Percentiles rank a stretch among this genome's conserved stretches.
Conservation (phyloP, 2,113 vertebrate genomes). For the Neomonachus schauinslandi region DNA sequence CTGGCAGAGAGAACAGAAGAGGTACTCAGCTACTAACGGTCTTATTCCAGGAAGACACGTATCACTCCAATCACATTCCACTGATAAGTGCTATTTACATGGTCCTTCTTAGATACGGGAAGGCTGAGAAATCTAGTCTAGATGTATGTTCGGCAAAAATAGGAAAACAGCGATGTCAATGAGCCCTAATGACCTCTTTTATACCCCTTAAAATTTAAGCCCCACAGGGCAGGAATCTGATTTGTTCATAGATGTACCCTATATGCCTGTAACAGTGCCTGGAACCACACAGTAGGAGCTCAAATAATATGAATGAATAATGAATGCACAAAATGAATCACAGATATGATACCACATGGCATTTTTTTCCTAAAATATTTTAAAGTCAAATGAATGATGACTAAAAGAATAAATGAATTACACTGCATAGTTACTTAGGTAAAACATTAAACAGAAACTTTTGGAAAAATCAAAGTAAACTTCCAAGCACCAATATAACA, state of each 20-base stretch:
- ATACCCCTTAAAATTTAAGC: not conserved
- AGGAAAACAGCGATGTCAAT: not conserved
- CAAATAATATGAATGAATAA: slow-evolving; percentile 17
- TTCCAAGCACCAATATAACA: not conserved
- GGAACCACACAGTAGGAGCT: not conserved
- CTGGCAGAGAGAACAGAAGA: not conserved
- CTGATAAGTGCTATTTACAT: not conserved
- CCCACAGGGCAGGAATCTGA: not conserved
- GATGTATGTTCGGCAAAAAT: not conserved
- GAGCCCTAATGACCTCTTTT: not conserved
- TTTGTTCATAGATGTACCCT: not conserved
- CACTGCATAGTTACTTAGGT: not conserved
- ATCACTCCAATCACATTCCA: not conserved
- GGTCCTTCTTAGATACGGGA: not conserved
- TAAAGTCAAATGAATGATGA: slow-evolving; percentile 23
- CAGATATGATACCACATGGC: not conserved
- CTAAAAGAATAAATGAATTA: slow-evolving; percentile 4
- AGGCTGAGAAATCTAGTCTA: not conserved
- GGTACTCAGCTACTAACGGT: not conserved
- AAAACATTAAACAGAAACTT: slow-evolving; percentile 25
- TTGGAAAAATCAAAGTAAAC: slow-evolving; percentile 31
- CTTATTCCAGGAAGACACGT: not conserved
- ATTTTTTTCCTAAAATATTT: not conserved
- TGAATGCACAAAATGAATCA: not conserved
- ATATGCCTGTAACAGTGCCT: not conserved